Conservation (phyloP, 1,140 invertebrate genomes). For the Drosophila sp. region DNA sequence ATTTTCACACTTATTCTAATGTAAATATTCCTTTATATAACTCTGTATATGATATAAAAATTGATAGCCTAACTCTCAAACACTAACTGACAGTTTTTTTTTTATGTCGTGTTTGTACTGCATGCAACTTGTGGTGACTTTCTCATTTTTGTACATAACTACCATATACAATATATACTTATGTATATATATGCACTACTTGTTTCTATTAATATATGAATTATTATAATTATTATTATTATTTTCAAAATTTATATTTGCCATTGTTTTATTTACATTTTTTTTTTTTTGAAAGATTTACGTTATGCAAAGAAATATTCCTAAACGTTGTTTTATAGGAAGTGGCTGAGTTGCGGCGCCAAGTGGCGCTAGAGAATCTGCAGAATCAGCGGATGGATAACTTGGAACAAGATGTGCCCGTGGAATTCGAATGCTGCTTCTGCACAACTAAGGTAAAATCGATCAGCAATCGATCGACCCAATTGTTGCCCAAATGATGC, state of each 20-base stretch:
- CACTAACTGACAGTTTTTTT: not conserved
- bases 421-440: constrained; percentile 98
- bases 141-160: constrained; percentile 1
- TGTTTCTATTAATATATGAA: not conserved
- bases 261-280: constrained; percentile 27
- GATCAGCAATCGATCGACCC: constrained; percentile 7
- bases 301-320: constrained; percentile 56
- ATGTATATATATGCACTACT: not conserved
- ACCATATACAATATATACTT: no score
- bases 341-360: constrained; percentile 82
- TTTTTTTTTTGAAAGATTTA: constrained; percentile 54
- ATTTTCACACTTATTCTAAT: not conserved
- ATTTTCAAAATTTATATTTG: constrained; percentile 32
- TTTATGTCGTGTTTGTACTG: not conserved
- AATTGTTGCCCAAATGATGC: constrained; percentile 15
- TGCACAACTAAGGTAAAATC: constrained; percentile 94
- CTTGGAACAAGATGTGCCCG: constrained; percentile 91
- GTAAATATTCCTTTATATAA: not conserved
- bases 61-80: not conserved
- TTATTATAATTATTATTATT: constrained; percentile 11
- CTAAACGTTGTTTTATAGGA: constrained; percentile 80
- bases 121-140: constrained; percentile 1
- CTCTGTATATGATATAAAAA: not conserved
- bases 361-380: constrained; percentile 82
- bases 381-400: constrained; percentile 86